phyloP scores from a whole-genome alignment of 1,140 invertebrate genomes.

The Goniozus legneri region DNA sequence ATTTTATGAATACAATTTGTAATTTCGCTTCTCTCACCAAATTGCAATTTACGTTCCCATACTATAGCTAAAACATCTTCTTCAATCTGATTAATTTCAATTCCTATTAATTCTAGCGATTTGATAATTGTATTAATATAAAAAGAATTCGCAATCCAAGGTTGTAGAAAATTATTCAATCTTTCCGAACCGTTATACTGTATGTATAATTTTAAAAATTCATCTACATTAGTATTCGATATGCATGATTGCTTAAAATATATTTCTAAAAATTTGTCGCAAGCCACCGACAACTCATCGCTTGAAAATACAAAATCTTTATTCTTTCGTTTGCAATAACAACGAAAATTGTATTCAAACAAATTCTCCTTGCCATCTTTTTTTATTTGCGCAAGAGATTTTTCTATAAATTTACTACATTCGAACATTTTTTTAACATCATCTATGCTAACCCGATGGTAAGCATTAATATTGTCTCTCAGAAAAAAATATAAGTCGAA shows the following conservation, averaged over 20 bases:
- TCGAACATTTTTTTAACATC: conserved; percentile 31
- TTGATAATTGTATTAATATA: conserved; percentile 32
- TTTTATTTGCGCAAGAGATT: conserved; percentile 21
- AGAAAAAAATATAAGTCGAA: conserved; percentile 25
- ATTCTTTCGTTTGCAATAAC: conserved; percentile 23
- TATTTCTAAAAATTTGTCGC: conserved; percentile 40
- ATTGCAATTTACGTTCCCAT: conserved; percentile 41
- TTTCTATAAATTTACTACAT: conserved; percentile 37
- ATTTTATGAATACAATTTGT: conserved; percentile 35
- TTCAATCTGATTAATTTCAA: conserved; percentile 27
- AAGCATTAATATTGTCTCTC: conserved; percentile 16
- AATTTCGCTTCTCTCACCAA: conserved; percentile 35
- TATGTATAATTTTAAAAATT: conserved; percentile 35
- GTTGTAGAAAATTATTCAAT: conserved; percentile 29
- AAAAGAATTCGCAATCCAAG: conserved; percentile 26
- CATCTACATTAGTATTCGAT: conserved; percentile 28
- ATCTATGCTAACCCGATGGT: conserved; percentile 7
- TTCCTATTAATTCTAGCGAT: conserved; percentile 27
- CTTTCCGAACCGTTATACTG: conserved; percentile 33
- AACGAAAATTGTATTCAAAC: conserved; percentile 37
- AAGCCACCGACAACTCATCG: conserved; percentile 28
- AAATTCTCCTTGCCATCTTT: conserved; percentile 22
- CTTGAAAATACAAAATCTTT: conserved; percentile 24
- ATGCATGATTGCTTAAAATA: conserved; percentile 33
- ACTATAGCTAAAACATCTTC: conserved; percentile 34